Base-by-base conservation (phyloP, 1,140 invertebrate genomes). In the Apolygus lucorum region DNA sequence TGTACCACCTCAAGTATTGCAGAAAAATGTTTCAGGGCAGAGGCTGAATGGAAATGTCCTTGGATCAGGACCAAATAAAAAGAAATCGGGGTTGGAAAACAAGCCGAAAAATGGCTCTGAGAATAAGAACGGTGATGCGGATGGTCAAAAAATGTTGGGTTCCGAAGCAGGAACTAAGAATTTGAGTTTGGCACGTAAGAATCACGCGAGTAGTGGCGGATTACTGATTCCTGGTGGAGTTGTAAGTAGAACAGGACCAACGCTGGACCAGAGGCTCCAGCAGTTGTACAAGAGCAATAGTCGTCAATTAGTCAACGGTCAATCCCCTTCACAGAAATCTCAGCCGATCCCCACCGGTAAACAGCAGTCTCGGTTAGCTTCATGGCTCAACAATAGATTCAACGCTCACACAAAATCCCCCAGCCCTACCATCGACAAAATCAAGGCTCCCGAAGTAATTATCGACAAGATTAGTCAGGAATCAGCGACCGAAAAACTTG, bases 331-430 rank as follows among this genome's bases (percentile, higher is more conserved):
- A 14, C 42, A 54, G 34, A 68, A 42, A 21, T n/a, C 1, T 29
- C 26, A 8, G 21, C 2, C 26, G 28, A 27, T 11, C 22, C 52
- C 11, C 21, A 14, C 17, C 14, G 26, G 24, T 11, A 63, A 68
- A 4, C 22, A 22, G 1, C 63, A 71, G 65, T 68, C 67, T 29
- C 28, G 71, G 2, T 27, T 72, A 22, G 71, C 71, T 0, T 68
- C 42, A 28, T 72, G 71, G 71, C 63, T 72, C 8, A 72, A 72
- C 28, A 72, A 66, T 28, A 62, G 71, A 21, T 72, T 72, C 63
- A 52, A 68, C 22, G 27, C 25, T 2, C 34, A 66, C 22, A 2
- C 29, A 2, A 63, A 70, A 34, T 24, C 42, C 13, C 21, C 28
- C 29, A 63, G 27, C 21, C 27, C 69, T 0, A 22, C 28, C 2